These are phyloP conservation scores for Hippocampus barbouri DNA, from an alignment of 2,113 vertebrate species.

Conservation along the genomic window DNA sequence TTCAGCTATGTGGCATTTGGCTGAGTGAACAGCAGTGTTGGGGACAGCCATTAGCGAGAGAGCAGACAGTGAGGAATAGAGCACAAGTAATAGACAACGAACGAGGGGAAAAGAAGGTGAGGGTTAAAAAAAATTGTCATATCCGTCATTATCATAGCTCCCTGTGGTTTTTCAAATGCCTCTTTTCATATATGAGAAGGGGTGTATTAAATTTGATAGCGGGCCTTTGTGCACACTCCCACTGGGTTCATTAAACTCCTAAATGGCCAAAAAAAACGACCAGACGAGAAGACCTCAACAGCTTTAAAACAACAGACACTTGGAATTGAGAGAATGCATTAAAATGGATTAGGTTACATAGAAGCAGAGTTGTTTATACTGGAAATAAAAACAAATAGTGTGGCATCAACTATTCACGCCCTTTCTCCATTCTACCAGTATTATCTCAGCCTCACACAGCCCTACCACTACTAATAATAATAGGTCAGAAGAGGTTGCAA, in stretches of 20 bases:
- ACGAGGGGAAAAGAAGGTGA: constrained; percentile 22
- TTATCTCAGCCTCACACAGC: neutral
- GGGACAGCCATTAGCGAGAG: constrained; percentile 62
- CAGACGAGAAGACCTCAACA: constrained; percentile 20
- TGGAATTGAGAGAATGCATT: constrained; percentile 1
- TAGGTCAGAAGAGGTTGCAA: neutral
- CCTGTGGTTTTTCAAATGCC: constrained; percentile 60
- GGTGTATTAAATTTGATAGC: constrained; percentile 64
- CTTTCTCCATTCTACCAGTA: neutral
- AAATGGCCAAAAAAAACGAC: constrained; percentile 16
- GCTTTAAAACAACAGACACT: constrained; percentile 15
- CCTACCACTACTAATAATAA: neutral
- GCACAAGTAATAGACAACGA: constrained; percentile 32
- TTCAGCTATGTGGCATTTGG: constrained; percentile 75
- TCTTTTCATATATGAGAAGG: constrained; percentile 53
- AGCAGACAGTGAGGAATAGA: constrained; percentile 38
- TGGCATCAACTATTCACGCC: neutral
- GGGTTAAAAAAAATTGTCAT: constrained; percentile 51
- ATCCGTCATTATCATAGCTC: constrained; percentile 64
- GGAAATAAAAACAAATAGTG: neutral
- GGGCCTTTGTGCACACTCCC: constrained; percentile 47
- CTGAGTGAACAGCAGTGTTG: constrained; percentile 68
- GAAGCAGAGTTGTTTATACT: neutral
- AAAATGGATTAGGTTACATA: neutral
- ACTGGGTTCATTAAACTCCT: constrained; percentile 34